Evolutionary conservation across 2,113 vertebrate species (phyloP).

Genomic region (Dipodomys spectabilis): DNA sequence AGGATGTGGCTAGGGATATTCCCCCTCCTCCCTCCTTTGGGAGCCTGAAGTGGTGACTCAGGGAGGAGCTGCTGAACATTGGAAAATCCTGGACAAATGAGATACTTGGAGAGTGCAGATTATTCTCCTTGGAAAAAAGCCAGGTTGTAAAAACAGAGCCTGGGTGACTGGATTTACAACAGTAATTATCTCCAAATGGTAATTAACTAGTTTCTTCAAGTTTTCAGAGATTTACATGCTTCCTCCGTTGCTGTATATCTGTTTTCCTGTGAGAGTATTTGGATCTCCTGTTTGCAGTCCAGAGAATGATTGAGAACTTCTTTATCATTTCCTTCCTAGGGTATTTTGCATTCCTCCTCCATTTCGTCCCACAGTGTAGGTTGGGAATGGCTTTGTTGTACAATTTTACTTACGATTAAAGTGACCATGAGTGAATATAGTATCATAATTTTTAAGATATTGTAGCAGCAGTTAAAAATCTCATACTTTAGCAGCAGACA

Average conservation of each 20-base stretch:
- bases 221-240: slow-evolving; percentile 22
- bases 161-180: slow-evolving; percentile 38
- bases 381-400: background rate
- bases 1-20: background rate
- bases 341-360: background rate
- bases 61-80: background rate
- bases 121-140: slow-evolving; percentile 39
- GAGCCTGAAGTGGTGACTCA: background rate
- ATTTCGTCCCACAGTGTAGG: background rate
- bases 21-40: background rate
- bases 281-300: background rate
- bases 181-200: slow-evolving; percentile 60
- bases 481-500: background rate
- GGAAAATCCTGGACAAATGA: slow-evolving; percentile 16
- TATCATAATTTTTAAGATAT: background rate
- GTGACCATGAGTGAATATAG: background rate
- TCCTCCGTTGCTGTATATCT: background rate
- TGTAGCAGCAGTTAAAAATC: background rate
- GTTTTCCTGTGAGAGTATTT: background rate
- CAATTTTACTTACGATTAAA: background rate
- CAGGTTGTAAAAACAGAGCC: slow-evolving; percentile 55
- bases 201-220: slow-evolving; percentile 58
- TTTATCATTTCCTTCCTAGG: background rate
- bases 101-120: background rate
- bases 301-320: background rate